phyloP scores from a whole-genome alignment of 1,140 invertebrate genomes.

The Drosophila burlai region DNA sequence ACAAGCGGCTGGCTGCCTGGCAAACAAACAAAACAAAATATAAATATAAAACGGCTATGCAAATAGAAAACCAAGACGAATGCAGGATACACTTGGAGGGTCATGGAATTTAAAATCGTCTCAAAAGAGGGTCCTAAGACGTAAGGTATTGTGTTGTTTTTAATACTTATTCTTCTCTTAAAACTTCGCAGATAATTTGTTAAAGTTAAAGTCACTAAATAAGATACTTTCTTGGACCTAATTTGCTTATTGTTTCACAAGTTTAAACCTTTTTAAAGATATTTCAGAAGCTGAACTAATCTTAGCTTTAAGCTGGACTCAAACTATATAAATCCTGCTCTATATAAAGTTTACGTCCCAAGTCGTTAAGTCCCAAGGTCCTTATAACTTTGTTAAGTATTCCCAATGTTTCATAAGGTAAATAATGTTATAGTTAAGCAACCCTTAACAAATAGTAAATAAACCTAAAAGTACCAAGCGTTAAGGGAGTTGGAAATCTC shows the following conservation, averaged over 20 bases:
- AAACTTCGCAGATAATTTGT: background rate
- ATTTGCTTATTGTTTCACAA: background rate
- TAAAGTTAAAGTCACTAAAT: background rate
- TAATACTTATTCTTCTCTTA: background rate
- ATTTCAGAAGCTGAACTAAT: background rate
- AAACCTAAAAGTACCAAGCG: background rate
- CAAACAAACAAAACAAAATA: conserved; percentile 44
- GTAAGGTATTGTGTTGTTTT: background rate
- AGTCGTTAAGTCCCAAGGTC: background rate
- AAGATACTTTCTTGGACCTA: background rate
- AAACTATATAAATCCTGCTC: background rate
- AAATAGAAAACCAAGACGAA: conserved; percentile 21
- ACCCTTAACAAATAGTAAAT: background rate
- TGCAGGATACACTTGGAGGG: conserved; percentile 29
- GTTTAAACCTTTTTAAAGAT: background rate
- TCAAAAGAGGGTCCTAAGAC: no score
- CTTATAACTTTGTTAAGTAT: background rate
- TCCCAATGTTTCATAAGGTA: background rate
- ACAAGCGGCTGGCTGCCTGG: conserved; percentile 25
- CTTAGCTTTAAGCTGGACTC: background rate
- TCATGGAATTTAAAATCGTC: background rate
- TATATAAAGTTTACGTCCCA: no score
- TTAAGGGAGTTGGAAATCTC: conserved; percentile 1
- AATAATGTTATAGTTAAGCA: background rate
- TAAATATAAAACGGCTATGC: conserved; percentile 50